Percentiles rank a stretch among this genome's conserved stretches.
Evolutionary conservation across 2,113 vertebrate genomes (phyloP).

Genomic region (Pardalotus punctatus): DNA sequence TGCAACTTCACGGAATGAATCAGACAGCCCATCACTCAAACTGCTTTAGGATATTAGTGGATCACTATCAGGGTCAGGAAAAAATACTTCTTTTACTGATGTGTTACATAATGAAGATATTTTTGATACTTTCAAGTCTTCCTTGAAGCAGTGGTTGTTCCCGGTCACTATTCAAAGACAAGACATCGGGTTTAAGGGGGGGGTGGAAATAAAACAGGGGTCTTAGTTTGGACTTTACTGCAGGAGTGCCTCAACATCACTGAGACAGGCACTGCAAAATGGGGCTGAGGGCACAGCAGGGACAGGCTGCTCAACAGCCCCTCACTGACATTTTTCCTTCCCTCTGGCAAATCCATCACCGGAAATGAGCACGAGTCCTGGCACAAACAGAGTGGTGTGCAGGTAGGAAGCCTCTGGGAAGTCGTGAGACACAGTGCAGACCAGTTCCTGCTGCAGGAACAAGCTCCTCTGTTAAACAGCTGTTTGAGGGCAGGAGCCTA

Average conservation of each 20-base stretch:
- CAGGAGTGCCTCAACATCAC: neutral
- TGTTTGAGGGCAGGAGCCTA: neutral
- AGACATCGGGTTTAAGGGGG: neutral
- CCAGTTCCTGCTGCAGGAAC: neutral
- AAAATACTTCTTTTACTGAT: neutral
- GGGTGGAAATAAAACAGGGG: neutral
- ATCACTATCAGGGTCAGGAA: neutral
- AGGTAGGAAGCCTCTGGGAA: neutral
- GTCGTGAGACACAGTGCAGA: neutral
- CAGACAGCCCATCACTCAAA: neutral
- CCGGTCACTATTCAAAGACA: neutral
- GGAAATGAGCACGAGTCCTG: neutral
- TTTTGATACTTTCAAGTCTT: neutral
- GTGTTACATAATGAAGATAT: neutral
- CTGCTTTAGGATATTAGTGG: neutral
- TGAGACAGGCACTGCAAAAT: fast-evolving
- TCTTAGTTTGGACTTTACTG: neutral
- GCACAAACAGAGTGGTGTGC: fast-evolving
- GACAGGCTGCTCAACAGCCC: neutral
- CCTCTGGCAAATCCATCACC: neutral
- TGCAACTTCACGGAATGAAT: neutral
- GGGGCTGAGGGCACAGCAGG: neutral
- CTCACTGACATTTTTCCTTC: neutral
- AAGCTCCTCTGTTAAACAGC: constrained; percentile 22
- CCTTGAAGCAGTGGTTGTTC: neutral